Conservation (phyloP, 2,888 invertebrate genomes). For the Polydrusus tereticollis region DNA sequence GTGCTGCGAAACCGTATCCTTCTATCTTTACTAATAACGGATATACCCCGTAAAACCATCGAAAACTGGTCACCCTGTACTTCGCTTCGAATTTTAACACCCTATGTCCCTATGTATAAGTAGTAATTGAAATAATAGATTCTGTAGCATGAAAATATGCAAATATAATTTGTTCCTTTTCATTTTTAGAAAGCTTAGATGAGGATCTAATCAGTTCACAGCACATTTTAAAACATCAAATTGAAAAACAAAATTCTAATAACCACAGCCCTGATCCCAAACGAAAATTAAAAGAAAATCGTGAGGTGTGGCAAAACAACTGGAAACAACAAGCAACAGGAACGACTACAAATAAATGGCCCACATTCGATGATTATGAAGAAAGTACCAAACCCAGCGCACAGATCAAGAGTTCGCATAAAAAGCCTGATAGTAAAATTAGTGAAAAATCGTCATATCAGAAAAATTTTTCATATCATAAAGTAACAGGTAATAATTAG, state of each 20-base stretch:
- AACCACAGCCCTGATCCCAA: constrained; percentile 10
- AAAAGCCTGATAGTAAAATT: constrained; percentile 8
- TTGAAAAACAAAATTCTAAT: constrained; percentile 2
- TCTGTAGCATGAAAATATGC: too few relatives aligned
- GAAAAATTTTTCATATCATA: constrained; percentile 66
- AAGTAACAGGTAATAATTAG: constrained; percentile 61
- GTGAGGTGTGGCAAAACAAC: background rate
- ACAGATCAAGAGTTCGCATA: constrained; percentile 3
- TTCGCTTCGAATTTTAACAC: too few relatives aligned
- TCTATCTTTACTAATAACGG: too few relatives aligned
- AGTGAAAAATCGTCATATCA: constrained; percentile 57
- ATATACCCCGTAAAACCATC: too few relatives aligned
- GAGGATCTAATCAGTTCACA: constrained; percentile 40
- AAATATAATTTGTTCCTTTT: background rate
- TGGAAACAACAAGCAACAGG: background rate
- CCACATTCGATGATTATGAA: constrained; percentile 53
- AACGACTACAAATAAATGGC: constrained; percentile 52
- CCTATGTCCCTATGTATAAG: too few relatives aligned
- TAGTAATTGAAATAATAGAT: too few relatives aligned
- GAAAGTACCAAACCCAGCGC: constrained; percentile 27
- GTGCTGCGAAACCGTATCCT: too few relatives aligned
- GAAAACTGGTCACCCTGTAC: too few relatives aligned
- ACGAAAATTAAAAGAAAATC: constrained; percentile 5
- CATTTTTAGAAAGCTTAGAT: constrained; percentile 38
- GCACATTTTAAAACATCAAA: constrained; percentile 34